Evolutionary conservation across 1,140 invertebrate genomes (phyloP).

Genomic region (Drosophila tropicalis): DNA sequence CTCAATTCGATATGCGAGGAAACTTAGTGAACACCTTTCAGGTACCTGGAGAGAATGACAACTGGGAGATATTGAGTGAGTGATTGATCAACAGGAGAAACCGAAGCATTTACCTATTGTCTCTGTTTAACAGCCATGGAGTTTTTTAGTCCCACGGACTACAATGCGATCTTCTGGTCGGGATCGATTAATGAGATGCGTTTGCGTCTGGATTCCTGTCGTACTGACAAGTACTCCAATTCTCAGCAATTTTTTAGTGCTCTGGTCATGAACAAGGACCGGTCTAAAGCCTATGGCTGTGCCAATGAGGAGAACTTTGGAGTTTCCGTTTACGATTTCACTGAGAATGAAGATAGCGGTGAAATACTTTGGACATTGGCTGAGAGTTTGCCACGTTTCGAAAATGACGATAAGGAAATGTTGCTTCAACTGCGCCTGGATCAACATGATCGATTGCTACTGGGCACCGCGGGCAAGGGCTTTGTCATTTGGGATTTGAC

Average conservation of each 20-base stretch:
- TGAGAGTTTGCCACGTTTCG: constrained; percentile 86
- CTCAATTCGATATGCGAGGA: constrained; percentile 90
- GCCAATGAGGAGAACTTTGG: constrained; percentile 85
- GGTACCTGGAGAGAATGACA: constrained; percentile 85
- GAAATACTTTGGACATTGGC: constrained; percentile 86
- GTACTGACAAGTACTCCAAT: constrained; percentile 85
- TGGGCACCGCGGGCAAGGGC: constrained; percentile 93
- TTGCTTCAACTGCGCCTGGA: constrained; percentile 93
- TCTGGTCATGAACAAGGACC: constrained; percentile 86
- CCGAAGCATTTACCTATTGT: constrained; percentile 1
- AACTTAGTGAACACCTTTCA: constrained; percentile 86
- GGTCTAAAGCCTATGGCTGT: constrained; percentile 86
- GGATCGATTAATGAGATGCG: constrained; percentile 90
- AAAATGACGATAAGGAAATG: constrained; percentile 89
- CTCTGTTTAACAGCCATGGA: constrained; percentile 86
- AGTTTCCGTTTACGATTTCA: constrained; percentile 81
- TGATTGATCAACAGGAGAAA: not conserved
- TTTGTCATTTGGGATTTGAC: constrained; percentile 90
- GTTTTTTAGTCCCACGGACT: constrained; percentile 88
- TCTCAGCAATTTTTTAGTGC: constrained; percentile 90
- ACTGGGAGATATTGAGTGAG: constrained; percentile 90
- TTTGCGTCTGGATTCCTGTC: constrained; percentile 87
- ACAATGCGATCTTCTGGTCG: constrained; percentile 90
- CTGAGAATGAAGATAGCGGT: constrained; percentile 83
- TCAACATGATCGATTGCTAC: constrained; percentile 89